Evolutionary conservation across 2,113 vertebrate species (phyloP), one percentile per base, ranked within the genome.

Genomic region (Macquaria ambigua): DNA sequence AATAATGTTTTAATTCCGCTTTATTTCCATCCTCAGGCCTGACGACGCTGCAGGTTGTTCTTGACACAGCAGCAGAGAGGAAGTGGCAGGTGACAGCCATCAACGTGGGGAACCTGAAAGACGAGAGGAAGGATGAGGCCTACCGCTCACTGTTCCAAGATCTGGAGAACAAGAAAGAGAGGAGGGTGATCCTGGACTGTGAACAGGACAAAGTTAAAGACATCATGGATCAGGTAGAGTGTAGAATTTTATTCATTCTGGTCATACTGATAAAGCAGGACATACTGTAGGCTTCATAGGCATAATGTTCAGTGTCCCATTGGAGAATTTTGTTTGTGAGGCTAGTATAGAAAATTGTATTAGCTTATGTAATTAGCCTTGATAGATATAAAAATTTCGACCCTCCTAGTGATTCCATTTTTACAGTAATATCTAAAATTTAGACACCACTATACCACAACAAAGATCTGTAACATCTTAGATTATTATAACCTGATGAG

Each of bases 11-110:
- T 43, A 12, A 67, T 39, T n/a, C 25, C n/a, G 0, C 14, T 16
- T 69, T 20, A 0, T 28, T 16, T 87, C 52, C 50, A 0, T 77
- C 64, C 89, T 25, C 88, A 99, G 98, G 98, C 50, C 95, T 99
- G 81, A 99, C 98, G 28, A 99, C 98, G 0, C 93, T 99, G 76
- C 98, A 99, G 96, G 97, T 98, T 76, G 98, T 99, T 75, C 95
- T 99, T 94, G 98, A 99, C 93, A 98, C 96, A 9, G 98, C 98
- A 9, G 98, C 98, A 18, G 98, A 99, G 90, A 98, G 97, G 95
- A 99, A 99, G 92, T 99, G 98, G 98, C 98, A 99, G 90, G 98
- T 99, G 94, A 99, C 98, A 7, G 98, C 98, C 82, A 99, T 99
- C 94, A 99, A 99, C 41, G 98, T 99, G 87, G 98, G 98, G 15